Evolutionary conservation across 2,888 invertebrate species (phyloP).

Genomic region (Nyleta sp.): DNA sequence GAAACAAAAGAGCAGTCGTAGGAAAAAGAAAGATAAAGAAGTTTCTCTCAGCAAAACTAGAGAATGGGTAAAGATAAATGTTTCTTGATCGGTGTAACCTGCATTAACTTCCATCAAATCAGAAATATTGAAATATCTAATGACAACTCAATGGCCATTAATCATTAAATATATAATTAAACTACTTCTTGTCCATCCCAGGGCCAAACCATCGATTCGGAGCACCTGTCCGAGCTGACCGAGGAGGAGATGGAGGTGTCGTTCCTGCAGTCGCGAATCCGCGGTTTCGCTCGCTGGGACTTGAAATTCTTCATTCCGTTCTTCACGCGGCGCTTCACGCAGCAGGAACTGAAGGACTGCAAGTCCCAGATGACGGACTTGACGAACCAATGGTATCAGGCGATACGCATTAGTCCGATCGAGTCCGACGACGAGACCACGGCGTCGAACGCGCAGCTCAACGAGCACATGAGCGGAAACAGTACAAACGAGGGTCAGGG

Average conservation of each 20-base stretch:
- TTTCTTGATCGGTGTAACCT: no score
- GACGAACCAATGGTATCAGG: constrained; percentile 99
- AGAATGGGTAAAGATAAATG: constrained; percentile 98
- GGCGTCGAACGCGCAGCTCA: constrained; percentile 77
- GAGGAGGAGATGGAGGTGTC: constrained; percentile 96
- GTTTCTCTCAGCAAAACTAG: constrained; percentile 98
- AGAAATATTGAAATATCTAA: no score
- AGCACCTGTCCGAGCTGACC: constrained; percentile 95
- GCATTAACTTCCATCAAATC: no score
- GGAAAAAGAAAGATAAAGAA: constrained; percentile 89
- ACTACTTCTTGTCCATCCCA: constrained; percentile 22
- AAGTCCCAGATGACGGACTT: constrained; percentile 98
- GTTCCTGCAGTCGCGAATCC: constrained; percentile 90
- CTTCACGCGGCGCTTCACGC: constrained; percentile 97
- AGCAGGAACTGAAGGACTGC: constrained; percentile 97
- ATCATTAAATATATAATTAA: constrained; percentile 2
- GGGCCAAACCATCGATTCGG: constrained; percentile 96
- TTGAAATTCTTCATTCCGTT: constrained; percentile 97
- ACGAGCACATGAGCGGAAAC: constrained; percentile 37
- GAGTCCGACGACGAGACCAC: constrained; percentile 89
- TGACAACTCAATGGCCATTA: no score
- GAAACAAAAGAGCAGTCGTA: constrained; percentile 84
- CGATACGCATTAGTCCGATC: constrained; percentile 94
- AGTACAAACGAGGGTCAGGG: constrained; percentile 44
- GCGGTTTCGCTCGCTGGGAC: constrained; percentile 96